Evolutionary conservation across 30 jellyfish, hydroid and myxozoan genomes (phyloP).

Genomic region (Hydractinia symbiolongicarpus): DNA sequence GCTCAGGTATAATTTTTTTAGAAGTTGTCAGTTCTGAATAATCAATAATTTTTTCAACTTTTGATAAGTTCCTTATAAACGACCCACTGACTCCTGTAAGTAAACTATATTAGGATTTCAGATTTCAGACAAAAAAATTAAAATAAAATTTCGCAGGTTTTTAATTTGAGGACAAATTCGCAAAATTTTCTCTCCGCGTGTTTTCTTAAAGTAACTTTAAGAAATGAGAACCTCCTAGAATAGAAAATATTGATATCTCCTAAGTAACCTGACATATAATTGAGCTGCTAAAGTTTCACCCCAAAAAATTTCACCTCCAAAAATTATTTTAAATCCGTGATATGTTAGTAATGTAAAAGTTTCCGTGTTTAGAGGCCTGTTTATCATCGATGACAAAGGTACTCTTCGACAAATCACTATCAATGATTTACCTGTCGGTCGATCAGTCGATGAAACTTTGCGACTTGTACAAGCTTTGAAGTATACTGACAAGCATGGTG

Average conservation of each 20-base stretch:
- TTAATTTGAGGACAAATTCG: not conserved
- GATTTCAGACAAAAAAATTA: too few relatives aligned
- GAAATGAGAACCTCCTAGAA: too few relatives aligned
- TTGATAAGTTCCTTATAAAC: not conserved
- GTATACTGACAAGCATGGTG: constrained; percentile 94
- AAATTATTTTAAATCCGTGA: too few relatives aligned
- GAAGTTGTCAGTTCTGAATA: not conserved
- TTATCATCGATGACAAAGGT: constrained; percentile 93
- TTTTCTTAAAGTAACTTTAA: too few relatives aligned
- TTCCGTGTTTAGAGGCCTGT: constrained; percentile 65
- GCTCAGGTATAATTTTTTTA: constrained; percentile 54
- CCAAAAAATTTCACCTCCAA: too few relatives aligned
- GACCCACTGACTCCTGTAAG: not conserved
- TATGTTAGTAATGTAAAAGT: not conserved
- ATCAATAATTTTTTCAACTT: not conserved
- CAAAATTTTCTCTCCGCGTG: not conserved
- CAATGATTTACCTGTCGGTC: constrained; percentile 97
- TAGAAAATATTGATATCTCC: too few relatives aligned
- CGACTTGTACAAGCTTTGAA: constrained; percentile 96
- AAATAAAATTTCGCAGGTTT: not conserved
- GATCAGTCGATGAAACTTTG: constrained; percentile 94
- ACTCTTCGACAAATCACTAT: constrained; percentile 84
- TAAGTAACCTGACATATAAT: too few relatives aligned
- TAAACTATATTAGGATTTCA: too few relatives aligned
- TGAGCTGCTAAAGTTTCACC: too few relatives aligned